These are phyloP conservation scores for Falco berigora DNA, from an alignment of 2,797 vertebrate genomes.

Conservation along the genomic window DNA sequence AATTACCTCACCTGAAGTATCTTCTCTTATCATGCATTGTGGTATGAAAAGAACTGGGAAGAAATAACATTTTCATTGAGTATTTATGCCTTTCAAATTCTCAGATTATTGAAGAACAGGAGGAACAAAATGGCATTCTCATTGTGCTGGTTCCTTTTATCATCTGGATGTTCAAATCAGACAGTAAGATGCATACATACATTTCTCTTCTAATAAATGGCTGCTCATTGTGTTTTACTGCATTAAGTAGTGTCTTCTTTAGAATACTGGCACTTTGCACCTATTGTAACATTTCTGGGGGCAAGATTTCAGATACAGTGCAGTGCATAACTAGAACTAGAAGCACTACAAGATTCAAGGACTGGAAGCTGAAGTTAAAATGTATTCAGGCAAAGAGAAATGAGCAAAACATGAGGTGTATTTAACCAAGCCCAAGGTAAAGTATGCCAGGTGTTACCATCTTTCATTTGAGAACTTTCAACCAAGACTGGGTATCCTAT, in stretches of 20 bases:
- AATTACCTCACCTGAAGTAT: not conserved
- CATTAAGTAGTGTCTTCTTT: constrained; percentile 8
- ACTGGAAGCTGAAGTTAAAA: not conserved
- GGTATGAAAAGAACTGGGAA: not conserved
- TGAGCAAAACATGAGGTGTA: accelerated
- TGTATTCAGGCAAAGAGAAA: not conserved
- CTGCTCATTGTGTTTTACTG: not conserved
- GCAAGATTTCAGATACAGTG: not conserved
- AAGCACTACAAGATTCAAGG: not conserved
- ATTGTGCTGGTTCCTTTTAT: constrained; percentile 28
- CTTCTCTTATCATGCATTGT: not conserved
- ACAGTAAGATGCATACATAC: not conserved
- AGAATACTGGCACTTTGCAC: not conserved
- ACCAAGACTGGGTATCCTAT: not conserved
- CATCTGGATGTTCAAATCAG: not conserved
- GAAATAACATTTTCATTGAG: not conserved
- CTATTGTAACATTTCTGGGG: not conserved
- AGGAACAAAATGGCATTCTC: not conserved
- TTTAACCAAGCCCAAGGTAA: not conserved
- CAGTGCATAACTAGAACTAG: not conserved
- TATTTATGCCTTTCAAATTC: constrained; percentile 42
- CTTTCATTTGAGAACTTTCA: not conserved
- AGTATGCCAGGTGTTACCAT: not conserved
- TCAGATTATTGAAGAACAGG: constrained; percentile 8
- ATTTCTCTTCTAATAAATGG: not conserved